Evolutionary conservation across 2,113 vertebrate species (phyloP), one percentile per base, ranked within the genome.

Genomic region (Psophia crepitans): DNA sequence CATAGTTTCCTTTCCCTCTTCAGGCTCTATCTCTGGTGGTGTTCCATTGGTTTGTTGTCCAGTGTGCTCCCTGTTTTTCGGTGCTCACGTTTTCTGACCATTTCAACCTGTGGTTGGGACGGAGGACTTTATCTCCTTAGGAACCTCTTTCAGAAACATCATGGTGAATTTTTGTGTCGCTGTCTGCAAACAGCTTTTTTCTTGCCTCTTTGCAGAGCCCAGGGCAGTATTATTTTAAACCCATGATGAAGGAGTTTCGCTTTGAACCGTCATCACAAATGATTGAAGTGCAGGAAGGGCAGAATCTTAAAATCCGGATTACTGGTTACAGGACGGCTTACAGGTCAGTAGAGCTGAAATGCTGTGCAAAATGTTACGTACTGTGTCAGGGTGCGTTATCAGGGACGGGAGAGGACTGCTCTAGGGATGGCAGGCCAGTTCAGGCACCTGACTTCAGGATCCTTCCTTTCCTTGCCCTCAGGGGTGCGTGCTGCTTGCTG

Each of bases 181-280:
- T 79, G 0, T 60, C 26, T 87, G 57, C 66, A 84, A 94, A 44
- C 41, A 65, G 13, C 33, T 49, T 48, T 22, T 53, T 77, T 71
- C 18, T 23, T 90, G 43, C 92, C 44, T 93, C 35, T 96, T n/a
- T 77, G n/a, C 97, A 99, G 99, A 99, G 99, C 96, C 99, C 99
- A 13, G 99, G 99, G 53, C 99, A 99, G 96, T 99, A 99, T 93
- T 99, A 99, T 96, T 99, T 99, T 96, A 99, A 99, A 79, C 99
- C 99, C 56, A 99, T 99, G 99, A 99, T 99, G 99, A 99, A 99
- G 81, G 99, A 99, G 66, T 99, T 99, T 93, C 99, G 99, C 57
- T 99, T 99, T 78, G 99, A 99, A 76, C 99, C 99, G 0, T 98
- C 99, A 2, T 99, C 99, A 37, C 99, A 99, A 87, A 99, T 99